Evolutionary conservation across 2,888 invertebrate species (phyloP).

Genomic region (Pseudolycoriella hygida): DNA sequence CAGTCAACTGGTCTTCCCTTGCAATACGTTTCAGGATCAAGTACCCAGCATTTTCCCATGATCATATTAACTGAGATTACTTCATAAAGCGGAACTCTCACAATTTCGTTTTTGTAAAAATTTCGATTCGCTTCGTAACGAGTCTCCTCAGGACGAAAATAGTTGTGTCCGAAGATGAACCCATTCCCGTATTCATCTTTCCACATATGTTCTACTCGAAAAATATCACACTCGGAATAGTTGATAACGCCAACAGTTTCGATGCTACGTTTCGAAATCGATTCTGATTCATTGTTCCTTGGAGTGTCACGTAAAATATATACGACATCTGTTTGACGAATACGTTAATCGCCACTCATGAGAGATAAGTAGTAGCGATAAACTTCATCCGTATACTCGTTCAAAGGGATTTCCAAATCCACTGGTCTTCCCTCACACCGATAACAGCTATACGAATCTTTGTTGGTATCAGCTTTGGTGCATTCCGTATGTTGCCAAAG

Average conservation of each 20-base stretch:
- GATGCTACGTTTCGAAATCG: slow-evolving; percentile 57
- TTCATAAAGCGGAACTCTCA: slow-evolving; percentile 91
- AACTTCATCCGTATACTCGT: slow-evolving; percentile 57
- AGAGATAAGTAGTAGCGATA: slow-evolving; percentile 74
- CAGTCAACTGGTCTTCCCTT: slow-evolving; percentile 74
- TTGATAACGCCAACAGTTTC: slow-evolving; percentile 66
- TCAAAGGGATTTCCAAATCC: slow-evolving; percentile 57
- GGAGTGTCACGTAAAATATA: slow-evolving; percentile 75
- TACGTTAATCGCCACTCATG: slow-evolving; percentile 64
- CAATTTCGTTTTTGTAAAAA: slow-evolving; percentile 86
- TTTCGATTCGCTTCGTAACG: slow-evolving; percentile 88
- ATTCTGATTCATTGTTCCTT: slow-evolving; percentile 14
- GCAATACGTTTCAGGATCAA: slow-evolving; percentile 84
- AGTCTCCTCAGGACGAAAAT: slow-evolving; percentile 90
- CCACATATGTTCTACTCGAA: slow-evolving; percentile 84
- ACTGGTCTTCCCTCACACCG: slow-evolving; percentile 53
- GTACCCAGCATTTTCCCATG: slow-evolving; percentile 94
- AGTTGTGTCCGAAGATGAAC: slow-evolving; percentile 92
- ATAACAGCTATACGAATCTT: slow-evolving; percentile 69
- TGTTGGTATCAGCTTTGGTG: slow-evolving; percentile 50
- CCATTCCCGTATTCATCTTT: slow-evolving; percentile 76
- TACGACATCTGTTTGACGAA: slow-evolving; percentile 82
- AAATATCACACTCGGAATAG: slow-evolving; percentile 80
- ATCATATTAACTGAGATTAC: slow-evolving; percentile 86
- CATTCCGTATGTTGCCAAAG: slow-evolving; percentile 95